phyloP scores from a whole-genome alignment of 2,113 vertebrate genomes.

The Symphodus melops region DNA sequence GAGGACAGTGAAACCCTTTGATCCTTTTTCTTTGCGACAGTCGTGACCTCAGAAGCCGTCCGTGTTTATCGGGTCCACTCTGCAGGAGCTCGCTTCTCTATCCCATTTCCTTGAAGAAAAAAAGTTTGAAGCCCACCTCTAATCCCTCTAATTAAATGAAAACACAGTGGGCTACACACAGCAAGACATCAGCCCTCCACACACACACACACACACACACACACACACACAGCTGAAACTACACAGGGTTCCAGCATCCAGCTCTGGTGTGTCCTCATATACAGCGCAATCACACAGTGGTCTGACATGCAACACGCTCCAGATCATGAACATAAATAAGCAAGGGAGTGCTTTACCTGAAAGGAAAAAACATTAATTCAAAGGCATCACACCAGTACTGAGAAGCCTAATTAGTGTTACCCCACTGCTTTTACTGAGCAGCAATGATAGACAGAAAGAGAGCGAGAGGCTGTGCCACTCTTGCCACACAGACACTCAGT shows the following conservation, averaged over 20 bases:
- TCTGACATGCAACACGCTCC: slow-evolving; percentile 65
- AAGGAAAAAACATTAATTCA: slow-evolving; percentile 72
- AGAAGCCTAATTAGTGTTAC: slow-evolving; percentile 78
- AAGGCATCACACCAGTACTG: slow-evolving; percentile 67
- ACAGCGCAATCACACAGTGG: slow-evolving; percentile 60
- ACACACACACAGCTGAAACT: slow-evolving; percentile 14
- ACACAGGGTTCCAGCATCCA: slow-evolving; percentile 52
- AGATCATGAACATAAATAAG: slow-evolving; percentile 74
- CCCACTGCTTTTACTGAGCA: slow-evolving; percentile 73
- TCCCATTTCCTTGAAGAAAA: slow-evolving; percentile 65
- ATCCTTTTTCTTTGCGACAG: slow-evolving; percentile 56
- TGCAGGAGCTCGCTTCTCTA: slow-evolving; percentile 57
- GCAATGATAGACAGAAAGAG: slow-evolving; percentile 21
- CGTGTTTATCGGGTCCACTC: slow-evolving; percentile 67
- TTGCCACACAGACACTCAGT: slow-evolving; percentile 48
- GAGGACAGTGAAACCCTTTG: slow-evolving; percentile 42
- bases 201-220: slow-evolving; percentile 7
- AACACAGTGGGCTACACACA: slow-evolving; percentile 69
- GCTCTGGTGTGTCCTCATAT: slow-evolving; percentile 61
- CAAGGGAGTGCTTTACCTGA: slow-evolving; percentile 76
- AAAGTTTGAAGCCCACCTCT: slow-evolving; percentile 74
- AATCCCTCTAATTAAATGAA: slow-evolving; percentile 78
- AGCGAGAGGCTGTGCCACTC: slow-evolving; percentile 46
- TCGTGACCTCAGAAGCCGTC: slow-evolving; percentile 53
- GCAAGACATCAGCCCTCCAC: slow-evolving; percentile 29